Percentiles rank a stretch among this genome's conserved stretches.
These are phyloP conservation scores for Mustela erminea DNA, from an alignment of 2,797 vertebrate genomes.

Conservation along the genomic window DNA sequence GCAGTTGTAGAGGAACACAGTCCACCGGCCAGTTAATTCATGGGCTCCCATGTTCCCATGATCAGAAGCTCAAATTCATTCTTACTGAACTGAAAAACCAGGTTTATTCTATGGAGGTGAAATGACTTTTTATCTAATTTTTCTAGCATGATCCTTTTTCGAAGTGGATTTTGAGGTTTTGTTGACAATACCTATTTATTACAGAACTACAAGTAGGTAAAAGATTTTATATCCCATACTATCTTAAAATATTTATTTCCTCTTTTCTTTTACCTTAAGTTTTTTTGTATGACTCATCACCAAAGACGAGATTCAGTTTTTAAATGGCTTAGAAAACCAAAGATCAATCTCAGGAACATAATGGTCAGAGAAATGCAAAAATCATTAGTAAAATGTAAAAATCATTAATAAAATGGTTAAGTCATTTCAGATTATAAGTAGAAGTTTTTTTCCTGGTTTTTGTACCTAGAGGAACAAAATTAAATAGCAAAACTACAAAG, in stretches of 20 bases:
- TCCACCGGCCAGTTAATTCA: background rate
- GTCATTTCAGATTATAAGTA: background rate
- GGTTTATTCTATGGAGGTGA: background rate
- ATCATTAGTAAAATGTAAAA: background rate
- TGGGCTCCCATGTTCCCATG: background rate
- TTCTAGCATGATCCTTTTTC: background rate
- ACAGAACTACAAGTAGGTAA: background rate
- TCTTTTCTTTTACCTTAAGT: constrained; percentile 8
- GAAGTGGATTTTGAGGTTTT: background rate
- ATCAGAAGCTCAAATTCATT: constrained; percentile 25
- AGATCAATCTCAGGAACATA: constrained; percentile 22
- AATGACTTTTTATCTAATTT: background rate
- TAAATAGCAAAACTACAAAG: background rate
- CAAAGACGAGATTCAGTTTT: constrained; percentile 50
- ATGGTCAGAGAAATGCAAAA: background rate
- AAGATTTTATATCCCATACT: background rate
- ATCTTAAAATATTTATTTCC: background rate
- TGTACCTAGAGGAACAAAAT: constrained; percentile 21
- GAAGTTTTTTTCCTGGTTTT: background rate
- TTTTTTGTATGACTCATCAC: constrained; percentile 28
- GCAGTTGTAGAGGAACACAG: background rate
- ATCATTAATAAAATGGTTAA: background rate
- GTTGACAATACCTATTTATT: background rate
- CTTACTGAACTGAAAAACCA: constrained; percentile 29
- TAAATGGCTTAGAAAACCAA: constrained; percentile 42